Base-by-base conservation (phyloP, 2,797 vertebrate genomes). In the Coendou prehensilis region DNA sequence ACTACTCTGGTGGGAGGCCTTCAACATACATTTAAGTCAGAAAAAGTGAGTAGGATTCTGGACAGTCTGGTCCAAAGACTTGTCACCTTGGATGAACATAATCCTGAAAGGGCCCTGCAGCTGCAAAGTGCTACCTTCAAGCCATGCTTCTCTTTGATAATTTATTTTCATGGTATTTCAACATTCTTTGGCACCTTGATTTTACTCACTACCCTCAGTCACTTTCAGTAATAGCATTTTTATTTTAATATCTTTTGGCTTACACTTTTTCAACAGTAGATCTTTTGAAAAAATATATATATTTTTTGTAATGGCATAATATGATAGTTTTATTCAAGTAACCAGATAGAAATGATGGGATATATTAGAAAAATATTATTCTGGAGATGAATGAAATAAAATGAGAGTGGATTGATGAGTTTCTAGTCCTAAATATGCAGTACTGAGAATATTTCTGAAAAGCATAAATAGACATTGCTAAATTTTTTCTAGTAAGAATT, bases 21-120 rank as follows among this genome's bases (percentile, higher is more conserved):
- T 96, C 94, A 94, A 59, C 59, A 91, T 59, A n/a, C 18, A 97
- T 78, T 87, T 90, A 76, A 14, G 20, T 92, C 41, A 90, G 50
- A 81, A 92, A 75, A 76, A 85, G 26, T 80, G 15, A 78, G 15
- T 73, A 57, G 30, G 84, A 79, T 5, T 11, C 5, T 78, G 14
- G 30, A 52, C 11, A 61, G 0, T 85, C n/a, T 95, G 30, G 6
- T 82, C 73, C 67, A 90, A 69, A 90, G 52, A 88, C 52, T 71
- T 91, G 47, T 91, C 90, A 84, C 18, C 52, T 87, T 52, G 54
- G 5, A 23, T 86, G 64, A 95, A 47, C 14, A 54, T 47, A 93
- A 92, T 54, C 17, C 13, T 10, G 0, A 52, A 64, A 95, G 41
- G 33, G 9, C 28, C 13, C 91, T 73, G 85, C 89, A 63, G n/a